Conservation (phyloP, 2,113 vertebrate species). For the Heterochromis multidens region DNA sequence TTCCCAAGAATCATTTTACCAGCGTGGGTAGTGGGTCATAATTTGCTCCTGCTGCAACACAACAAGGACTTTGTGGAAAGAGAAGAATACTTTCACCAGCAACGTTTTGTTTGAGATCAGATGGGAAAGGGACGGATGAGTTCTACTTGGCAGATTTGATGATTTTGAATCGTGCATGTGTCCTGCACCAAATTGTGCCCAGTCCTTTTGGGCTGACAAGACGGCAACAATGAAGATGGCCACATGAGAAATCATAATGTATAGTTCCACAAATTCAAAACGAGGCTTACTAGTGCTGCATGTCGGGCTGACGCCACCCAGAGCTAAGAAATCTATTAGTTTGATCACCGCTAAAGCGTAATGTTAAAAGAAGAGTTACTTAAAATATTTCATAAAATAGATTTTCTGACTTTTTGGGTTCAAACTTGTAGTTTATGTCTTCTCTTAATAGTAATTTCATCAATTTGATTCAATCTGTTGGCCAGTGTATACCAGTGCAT, state of each 20-base stretch:
- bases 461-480: neutral
- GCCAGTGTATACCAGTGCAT: neutral
- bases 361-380: neutral
- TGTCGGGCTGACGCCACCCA: neutral
- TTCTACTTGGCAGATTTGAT: neutral
- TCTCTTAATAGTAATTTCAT: neutral
- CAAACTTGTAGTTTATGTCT: neutral
- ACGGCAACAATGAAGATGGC: neutral
- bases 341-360: neutral
- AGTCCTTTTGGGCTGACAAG: neutral
- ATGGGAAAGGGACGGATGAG: neutral
- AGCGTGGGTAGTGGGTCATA: neutral
- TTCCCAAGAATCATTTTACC: neutral
- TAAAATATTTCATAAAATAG: neutral
- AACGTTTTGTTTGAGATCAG: slow-evolving; percentile 10
- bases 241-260: neutral
- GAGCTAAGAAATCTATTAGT: neutral
- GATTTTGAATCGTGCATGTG: neutral
- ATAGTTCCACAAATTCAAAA: neutral
- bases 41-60: neutral
- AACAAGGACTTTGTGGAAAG: neutral
- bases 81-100: slow-evolving; percentile 48
- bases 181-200: neutral
- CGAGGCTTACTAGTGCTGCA: neutral
- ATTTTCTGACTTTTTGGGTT: neutral